Evolutionary conservation across 2,797 vertebrate genomes (phyloP).

Genomic region (Vespertilio murinus): DNA sequence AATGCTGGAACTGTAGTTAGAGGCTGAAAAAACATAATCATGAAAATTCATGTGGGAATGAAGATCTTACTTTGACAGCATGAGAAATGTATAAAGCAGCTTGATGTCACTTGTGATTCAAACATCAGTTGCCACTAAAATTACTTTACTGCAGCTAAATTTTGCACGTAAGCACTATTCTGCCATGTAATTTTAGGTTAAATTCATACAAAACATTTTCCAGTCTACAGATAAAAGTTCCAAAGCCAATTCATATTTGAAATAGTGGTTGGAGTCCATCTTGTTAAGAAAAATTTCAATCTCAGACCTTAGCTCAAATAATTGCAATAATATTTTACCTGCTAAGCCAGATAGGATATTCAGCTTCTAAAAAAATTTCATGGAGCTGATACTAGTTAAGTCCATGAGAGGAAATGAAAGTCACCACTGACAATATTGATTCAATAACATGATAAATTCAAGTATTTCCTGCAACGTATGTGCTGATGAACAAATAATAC

Average conservation of each 20-base stretch:
- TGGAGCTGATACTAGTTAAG: conserved; percentile 11
- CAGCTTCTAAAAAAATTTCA: neutral
- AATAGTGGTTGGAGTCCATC: neutral
- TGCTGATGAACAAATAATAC: conserved; percentile 31
- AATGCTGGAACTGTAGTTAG: conserved; percentile 10
- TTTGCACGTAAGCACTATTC: neutral
- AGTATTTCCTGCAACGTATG: conserved; percentile 18
- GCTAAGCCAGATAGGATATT: neutral
- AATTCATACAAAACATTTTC: conserved; percentile 38
- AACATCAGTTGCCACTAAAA: conserved; percentile 25
- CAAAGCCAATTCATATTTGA: conserved; percentile 37
- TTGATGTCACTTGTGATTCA: conserved; percentile 20
- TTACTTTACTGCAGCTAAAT: conserved; percentile 5
- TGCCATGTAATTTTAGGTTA: conserved; percentile 12
- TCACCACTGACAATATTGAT: neutral
- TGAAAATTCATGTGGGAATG: neutral
- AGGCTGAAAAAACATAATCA: conserved; percentile 25
- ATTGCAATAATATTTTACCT: conserved; percentile 13
- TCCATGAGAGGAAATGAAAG: neutral
- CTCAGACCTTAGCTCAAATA: neutral
- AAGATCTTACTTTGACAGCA: conserved; percentile 2
- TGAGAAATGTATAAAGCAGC: neutral
- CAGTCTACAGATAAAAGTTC: conserved; percentile 36
- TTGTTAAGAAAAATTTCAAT: conserved; percentile 39
- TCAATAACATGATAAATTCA: conserved; percentile 7